These are phyloP conservation scores for Germaria angustata DNA, from an alignment of 2,888 invertebrate species.

Conservation along the genomic window DNA sequence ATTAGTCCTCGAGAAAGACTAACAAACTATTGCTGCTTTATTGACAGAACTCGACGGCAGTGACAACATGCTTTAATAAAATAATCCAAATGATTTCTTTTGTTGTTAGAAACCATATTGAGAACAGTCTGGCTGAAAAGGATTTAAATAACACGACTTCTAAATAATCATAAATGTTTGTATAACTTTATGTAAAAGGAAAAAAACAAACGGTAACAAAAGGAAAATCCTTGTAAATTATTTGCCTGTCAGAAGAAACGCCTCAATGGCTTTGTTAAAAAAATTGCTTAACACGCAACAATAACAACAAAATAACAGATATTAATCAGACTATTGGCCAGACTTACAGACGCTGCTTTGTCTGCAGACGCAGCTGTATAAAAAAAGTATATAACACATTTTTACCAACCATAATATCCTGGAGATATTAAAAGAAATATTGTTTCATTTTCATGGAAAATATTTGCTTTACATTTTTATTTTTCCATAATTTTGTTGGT, in stretches of 20 bases:
- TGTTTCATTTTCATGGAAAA: no score
- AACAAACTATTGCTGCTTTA: no score
- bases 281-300: slow-evolving; percentile 8
- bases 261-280: slow-evolving; percentile 39
- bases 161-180: neutral
- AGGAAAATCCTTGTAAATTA: neutral
- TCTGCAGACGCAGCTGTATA: neutral
- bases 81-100: no score
- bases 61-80: no score
- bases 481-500: no score
- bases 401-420: slow-evolving; percentile 34
- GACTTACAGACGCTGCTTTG: slow-evolving; percentile 13
- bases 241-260: neutral
- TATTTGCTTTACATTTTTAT: no score
- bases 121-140: slow-evolving; percentile 13
- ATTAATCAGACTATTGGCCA: slow-evolving; percentile 9
- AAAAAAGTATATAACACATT: neutral
- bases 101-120: neutral
- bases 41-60: no score
- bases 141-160: no score
- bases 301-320: neutral
- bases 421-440: slow-evolving; percentile 44
- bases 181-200: neutral
- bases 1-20: no score
- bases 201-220: neutral